These are phyloP conservation scores for Falco concolor DNA, from an alignment of 2,797 vertebrate species.

Conservation along the genomic window DNA sequence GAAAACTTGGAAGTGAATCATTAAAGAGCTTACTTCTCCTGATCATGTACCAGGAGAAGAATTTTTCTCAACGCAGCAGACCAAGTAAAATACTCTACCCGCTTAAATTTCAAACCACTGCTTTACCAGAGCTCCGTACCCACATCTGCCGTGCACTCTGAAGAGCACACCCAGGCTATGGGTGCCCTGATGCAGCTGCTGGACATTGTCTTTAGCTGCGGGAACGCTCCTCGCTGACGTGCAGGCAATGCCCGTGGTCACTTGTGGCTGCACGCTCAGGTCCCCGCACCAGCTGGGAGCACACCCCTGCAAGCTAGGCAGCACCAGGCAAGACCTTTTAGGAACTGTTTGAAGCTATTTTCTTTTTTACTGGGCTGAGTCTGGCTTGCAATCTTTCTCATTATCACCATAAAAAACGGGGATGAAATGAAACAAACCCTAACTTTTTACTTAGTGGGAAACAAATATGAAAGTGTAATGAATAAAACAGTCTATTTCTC, in stretches of 20 bases:
- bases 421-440: neutral
- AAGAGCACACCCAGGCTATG: neutral
- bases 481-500: neutral
- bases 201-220: neutral
- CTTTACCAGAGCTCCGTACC: neutral
- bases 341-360: neutral
- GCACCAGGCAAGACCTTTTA: neutral
- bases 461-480: neutral
- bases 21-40: neutral
- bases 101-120: neutral
- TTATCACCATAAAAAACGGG: neutral
- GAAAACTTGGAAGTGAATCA: neutral
- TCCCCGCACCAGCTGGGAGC: neutral
- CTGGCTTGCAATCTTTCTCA: neutral
- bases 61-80: neutral
- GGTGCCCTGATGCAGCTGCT: neutral
- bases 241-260: neutral
- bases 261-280: fast-evolving
- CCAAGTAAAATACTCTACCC: neutral
- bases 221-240: neutral
- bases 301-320: neutral
- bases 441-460: neutral
- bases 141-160: fast-evolving
- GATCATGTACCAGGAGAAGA: fast-evolving
- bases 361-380: neutral